Evolutionary conservation across 2,888 invertebrate species (phyloP).

Genomic region (Flexamia atlantica): DNA sequence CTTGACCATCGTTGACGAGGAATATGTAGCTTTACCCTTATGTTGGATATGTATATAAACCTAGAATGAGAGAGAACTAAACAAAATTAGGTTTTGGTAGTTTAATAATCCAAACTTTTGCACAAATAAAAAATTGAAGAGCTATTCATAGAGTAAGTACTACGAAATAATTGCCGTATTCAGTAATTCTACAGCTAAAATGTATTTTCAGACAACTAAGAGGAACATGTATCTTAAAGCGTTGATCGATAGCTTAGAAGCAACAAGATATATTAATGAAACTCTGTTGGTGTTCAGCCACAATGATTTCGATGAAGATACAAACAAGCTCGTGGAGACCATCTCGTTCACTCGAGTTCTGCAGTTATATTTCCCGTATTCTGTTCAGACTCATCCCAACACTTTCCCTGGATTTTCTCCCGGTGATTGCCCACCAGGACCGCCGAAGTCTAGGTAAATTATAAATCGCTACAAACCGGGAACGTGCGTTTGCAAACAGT

Average conservation of each 20-base stretch:
- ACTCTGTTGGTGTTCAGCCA: background rate
- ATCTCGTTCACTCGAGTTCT: background rate
- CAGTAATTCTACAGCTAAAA: no score
- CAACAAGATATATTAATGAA: background rate
- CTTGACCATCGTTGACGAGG: no score
- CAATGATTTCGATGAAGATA: background rate
- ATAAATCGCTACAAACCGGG: no score
- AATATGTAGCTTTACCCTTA: no score
- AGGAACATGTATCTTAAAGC: background rate
- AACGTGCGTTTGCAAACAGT: no score
- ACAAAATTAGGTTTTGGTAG: no score
- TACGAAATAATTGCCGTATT: no score
- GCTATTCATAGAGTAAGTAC: no score
- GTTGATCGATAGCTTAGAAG: background rate
- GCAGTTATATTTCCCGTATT: background rate
- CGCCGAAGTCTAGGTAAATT: background rate
- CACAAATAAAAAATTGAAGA: no score
- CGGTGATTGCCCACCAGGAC: background rate
- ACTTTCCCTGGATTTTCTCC: conserved; percentile 3
- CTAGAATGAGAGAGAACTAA: no score
- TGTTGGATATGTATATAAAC: no score
- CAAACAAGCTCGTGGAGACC: background rate
- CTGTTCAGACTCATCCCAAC: background rate
- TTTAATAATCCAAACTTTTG: no score
- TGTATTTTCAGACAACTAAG: background rate